Conservation (phyloP, 2,113 vertebrate genomes). For the Lota lota region DNA sequence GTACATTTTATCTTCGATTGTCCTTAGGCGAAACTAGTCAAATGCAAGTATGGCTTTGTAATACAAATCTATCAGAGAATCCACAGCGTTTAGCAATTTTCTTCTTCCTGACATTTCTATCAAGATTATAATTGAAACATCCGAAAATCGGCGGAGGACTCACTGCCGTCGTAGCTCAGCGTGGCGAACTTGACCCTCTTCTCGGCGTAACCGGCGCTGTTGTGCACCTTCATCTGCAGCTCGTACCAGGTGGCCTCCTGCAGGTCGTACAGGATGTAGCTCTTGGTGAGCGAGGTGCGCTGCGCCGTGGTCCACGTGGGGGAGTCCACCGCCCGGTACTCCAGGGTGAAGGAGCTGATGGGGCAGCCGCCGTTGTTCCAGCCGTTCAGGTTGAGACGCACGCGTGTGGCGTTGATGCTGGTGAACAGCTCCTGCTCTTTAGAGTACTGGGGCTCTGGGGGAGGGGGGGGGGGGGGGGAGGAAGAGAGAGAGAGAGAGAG, state of each 20-base stretch:
- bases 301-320: constrained; percentile 91
- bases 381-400: constrained; percentile 90
- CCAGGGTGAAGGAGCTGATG: constrained; percentile 95
- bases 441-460: constrained; percentile 92
- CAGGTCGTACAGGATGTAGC: constrained; percentile 91
- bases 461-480: neutral
- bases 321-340: constrained; percentile 90
- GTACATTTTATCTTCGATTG: too few relatives aligned
- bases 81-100: too few relatives aligned
- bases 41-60: too few relatives aligned
- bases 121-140: too few relatives aligned
- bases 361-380: constrained; percentile 98
- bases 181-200: constrained; percentile 94
- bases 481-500: too few relatives aligned
- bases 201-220: constrained; percentile 94
- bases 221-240: constrained; percentile 95
- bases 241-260: constrained; percentile 97
- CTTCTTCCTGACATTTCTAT: too few relatives aligned
- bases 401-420: constrained; percentile 91
- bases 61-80: too few relatives aligned
- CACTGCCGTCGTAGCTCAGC: constrained; percentile 91
- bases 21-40: too few relatives aligned
- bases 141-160: constrained; percentile 54
- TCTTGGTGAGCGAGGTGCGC: constrained; percentile 92
- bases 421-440: constrained; percentile 98